A percentile compares a stretch with the other conserved stretches of the same genome.
Conservation (phyloP, 2,113 vertebrate species). For the Muntiacus reevesi region DNA sequence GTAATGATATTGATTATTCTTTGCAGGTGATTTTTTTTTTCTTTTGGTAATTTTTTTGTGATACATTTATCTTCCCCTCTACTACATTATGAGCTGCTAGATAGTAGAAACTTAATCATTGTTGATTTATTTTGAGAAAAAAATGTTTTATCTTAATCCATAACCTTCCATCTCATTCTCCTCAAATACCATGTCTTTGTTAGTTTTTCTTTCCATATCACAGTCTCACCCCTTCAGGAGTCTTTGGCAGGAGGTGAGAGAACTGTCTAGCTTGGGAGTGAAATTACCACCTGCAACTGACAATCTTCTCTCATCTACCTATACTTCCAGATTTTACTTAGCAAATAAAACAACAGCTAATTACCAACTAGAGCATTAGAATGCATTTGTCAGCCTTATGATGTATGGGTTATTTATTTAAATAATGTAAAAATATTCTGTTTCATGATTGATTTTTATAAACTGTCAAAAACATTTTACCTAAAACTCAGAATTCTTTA, state of each 20-base stretch:
- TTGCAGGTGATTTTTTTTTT: neutral
- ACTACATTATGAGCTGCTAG: neutral
- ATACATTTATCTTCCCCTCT: too few species aligned
- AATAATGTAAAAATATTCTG: neutral
- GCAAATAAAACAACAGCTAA: neutral
- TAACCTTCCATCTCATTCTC: neutral
- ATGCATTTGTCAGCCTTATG: neutral
- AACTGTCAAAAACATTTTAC: slow-evolving; percentile 50
- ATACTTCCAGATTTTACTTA: neutral
- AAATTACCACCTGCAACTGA: neutral
- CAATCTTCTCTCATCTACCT: neutral
- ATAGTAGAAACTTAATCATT: neutral
- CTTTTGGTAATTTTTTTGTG: neutral
- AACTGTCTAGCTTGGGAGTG: neutral
- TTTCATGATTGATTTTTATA: neutral
- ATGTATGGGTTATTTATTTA: neutral
- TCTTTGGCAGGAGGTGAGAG: neutral
- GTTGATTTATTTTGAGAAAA: neutral
- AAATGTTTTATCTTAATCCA: neutral
- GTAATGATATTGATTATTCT: neutral
- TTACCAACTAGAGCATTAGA: neutral
- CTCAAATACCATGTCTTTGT: neutral
- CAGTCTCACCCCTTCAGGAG: neutral
- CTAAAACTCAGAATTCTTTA: slow-evolving; percentile 38
- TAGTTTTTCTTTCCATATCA: neutral